phyloP scores from a whole-genome alignment of 2,888 invertebrate genomes.

The Caenorhabditis becei region DNA sequence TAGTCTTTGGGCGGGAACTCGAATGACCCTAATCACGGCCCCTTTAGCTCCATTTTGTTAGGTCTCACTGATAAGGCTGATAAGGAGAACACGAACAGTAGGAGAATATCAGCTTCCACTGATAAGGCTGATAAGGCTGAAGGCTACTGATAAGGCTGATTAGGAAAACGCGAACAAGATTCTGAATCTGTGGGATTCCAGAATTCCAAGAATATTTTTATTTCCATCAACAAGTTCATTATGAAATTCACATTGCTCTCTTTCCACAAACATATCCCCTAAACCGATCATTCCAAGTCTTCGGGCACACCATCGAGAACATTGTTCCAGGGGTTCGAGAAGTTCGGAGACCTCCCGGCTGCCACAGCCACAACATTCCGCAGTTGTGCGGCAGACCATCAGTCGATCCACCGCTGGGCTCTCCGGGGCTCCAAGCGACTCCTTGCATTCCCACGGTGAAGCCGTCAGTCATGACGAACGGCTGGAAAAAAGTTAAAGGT shows the following conservation, averaged over 20 bases:
- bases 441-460: not conserved
- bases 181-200: too few species aligned
- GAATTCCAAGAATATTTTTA: too few species aligned
- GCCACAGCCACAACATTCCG: conserved; percentile 29
- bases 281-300: conserved; percentile 23
- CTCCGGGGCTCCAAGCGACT: not conserved
- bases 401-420: not conserved
- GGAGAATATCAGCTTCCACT: too few species aligned
- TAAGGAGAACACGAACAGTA: too few species aligned
- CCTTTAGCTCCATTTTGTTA: too few species aligned
- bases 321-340: conserved; percentile 14
- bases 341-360: conserved; percentile 12
- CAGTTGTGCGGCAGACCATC: conserved; percentile 18
- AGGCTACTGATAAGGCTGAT: too few species aligned
- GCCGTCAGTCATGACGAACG: conserved; percentile 7
- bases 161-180: too few species aligned
- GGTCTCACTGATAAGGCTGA: too few species aligned
- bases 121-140: too few species aligned
- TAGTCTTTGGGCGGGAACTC: too few species aligned
- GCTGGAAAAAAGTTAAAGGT: conserved; percentile 2
- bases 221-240: not conserved
- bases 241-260: not conserved
- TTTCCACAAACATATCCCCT: conserved; percentile 42
- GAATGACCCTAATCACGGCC: too few species aligned
- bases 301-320: conserved; percentile 30